Base-by-base conservation (phyloP, 2,888 invertebrate species). In the Tuberolachnus salignus region DNA sequence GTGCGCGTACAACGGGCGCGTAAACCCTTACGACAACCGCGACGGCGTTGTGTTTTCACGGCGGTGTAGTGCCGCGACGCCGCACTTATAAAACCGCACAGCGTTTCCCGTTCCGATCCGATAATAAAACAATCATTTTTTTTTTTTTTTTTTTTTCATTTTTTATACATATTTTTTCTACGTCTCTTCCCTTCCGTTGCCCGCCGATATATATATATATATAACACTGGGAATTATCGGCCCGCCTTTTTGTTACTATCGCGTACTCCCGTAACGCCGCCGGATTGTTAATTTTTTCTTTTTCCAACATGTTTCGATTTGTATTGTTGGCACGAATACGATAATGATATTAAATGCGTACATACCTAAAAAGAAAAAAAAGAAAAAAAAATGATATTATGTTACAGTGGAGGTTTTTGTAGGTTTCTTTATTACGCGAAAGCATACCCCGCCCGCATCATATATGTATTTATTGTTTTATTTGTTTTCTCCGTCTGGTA, bases 81-180 rank as follows among this genome's bases (percentile, higher is more conserved):
- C 14, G 34, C 34, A 6, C n/a, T n/a, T 34, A n/a, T 14, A 57
- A 67, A 75, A 66, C 66, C 66, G 46, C 75, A 64, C 49, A n/a
- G 3, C 14, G 55, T 67, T 67, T 75, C 75, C 66, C 67, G 66
- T 46, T 21, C 19, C 34, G 75, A 75, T 75, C 66, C 34, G 46
- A 57, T 49, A 11, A 6, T 34, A 34, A 46, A 51, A 64, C 19
- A 9, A 19, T 46, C 9, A 42, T 34, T 63, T 63, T 23, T 26
- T 59, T 57, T 21, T 14, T 57, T 10, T 23, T 21, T 21, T 19
- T 11, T 71, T 71, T 71, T 1, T 26, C 19, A 10, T 49, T 49
- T 19, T 23, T 55, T 51, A 14, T 8, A 21, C 44, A 26, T 46
- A 10, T 59, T 26, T 19, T 51, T 34, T 34, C 6, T 3, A 11